phyloP scores from a whole-genome alignment of 2,113 vertebrate genomes.

The Chrysochloris asiatica region DNA sequence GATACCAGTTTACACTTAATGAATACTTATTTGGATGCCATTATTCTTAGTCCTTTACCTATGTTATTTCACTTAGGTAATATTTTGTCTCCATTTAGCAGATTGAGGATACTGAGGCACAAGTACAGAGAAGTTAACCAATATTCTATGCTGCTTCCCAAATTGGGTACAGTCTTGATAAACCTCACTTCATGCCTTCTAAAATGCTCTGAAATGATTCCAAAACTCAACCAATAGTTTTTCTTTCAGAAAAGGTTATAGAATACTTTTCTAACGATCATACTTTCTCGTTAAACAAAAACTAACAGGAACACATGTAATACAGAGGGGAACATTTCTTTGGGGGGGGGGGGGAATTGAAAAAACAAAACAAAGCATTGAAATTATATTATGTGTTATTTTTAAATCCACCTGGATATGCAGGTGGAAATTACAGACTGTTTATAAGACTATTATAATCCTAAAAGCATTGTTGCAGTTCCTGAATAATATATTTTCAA shows the following conservation, averaged over 20 bases:
- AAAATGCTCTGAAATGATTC: not conserved
- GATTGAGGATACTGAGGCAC: not conserved
- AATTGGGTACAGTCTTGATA: not conserved
- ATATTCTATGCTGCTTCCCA: not conserved
- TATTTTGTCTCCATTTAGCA: not conserved
- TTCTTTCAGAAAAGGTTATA: not conserved
- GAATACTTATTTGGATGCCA: not conserved
- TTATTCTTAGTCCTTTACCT: not conserved
- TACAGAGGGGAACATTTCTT: not conserved
- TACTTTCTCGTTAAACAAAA: not conserved
- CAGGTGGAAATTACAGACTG: conserved; percentile 68
- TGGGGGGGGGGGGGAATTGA: not conserved
- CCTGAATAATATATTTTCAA: conserved; percentile 56
- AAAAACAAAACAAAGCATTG: too few species aligned
- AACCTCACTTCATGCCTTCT: not conserved
- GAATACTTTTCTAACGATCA: conserved; percentile 40
- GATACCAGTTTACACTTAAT: not conserved
- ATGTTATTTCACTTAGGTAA: not conserved
- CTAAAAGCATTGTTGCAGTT: conserved; percentile 43
- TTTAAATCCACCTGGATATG: conserved; percentile 67
- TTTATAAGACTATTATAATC: conserved; percentile 68
- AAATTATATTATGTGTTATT: conserved; percentile 45
- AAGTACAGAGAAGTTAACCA: not conserved
- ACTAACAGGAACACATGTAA: conserved; percentile 14
- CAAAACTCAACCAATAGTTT: not conserved